Base-by-base conservation (phyloP, 1,140 invertebrate species). In the Panonychus citri region DNA sequence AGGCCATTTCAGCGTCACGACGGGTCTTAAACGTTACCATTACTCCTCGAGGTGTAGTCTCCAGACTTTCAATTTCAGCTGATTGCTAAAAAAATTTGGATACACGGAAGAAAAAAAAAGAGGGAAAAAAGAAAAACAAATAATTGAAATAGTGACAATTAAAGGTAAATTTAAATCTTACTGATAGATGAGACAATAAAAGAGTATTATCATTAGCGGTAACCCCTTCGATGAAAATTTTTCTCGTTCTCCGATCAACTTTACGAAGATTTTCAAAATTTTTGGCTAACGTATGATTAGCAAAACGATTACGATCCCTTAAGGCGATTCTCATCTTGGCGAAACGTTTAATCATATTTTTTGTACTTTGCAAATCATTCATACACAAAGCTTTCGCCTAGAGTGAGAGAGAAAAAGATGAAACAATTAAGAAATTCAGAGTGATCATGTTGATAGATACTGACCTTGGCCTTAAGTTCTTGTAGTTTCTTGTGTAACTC, bases 221-320 rank as follows among this genome's bases (percentile, higher is more conserved):
- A 66, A 81, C 82, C 15, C 83, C 83, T 30, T 81, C 81, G 13
- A 88, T 77, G 60, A 83, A 73, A 49, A 88, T 69, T 64, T 81
- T 79, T 1, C 80, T 81, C 15, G 84, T 82, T 58, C 85, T 70
- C 62, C 85, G 80, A 71, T 88, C 85, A 12, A 88, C 76, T 1
- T 43, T 55, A 15, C 49, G 10, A 13, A 51, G 24, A 12, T 51
- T 51, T 27, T 51, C 49, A 76, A 77, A 43, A 34, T 78, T 75
- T 37, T 58, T 67, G 77, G 79, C 27, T 71, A 68, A 25, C 25
- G 62, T 28, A 56, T 61, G 43, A 52, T 24, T 50, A 52, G 52
- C 40, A 37, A 57, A 26, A 58, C 63, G 28, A 28, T 57, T 56
- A 53, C 57, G 39, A 30, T 56, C 50, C 50, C 54, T 19, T 54